Evolutionary conservation across 1,140 invertebrate species (phyloP).

Genomic region (Leptoteleia sp.): DNA sequence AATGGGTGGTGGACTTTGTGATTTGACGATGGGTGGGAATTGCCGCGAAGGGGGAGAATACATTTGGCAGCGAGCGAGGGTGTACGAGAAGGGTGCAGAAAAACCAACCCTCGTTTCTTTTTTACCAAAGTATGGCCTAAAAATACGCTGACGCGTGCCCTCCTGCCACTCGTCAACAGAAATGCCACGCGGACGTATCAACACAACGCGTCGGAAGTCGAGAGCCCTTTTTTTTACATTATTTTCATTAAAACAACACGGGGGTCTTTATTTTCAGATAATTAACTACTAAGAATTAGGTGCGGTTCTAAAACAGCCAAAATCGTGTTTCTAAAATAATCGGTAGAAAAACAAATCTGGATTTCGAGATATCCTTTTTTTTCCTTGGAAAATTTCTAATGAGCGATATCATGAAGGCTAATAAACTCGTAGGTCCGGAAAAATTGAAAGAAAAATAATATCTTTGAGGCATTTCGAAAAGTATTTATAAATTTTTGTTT

Average conservation of each 20-base stretch:
- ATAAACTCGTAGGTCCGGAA: too few species aligned
- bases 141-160: constrained; percentile 62
- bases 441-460: too few species aligned
- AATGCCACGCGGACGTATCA: constrained; percentile 1
- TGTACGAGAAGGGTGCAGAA: constrained; percentile 43
- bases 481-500: too few species aligned
- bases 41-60: constrained; percentile 24
- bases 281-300: constrained; percentile 21
- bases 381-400: too few species aligned
- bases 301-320: constrained; percentile 3
- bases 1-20: constrained; percentile 66
- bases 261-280: constrained; percentile 42
- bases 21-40: constrained; percentile 71
- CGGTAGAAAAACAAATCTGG: not conserved
- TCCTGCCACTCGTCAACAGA: constrained; percentile 28
- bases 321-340: constrained; percentile 1
- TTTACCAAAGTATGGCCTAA: constrained; percentile 48
- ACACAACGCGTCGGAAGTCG: constrained; percentile 43
- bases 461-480: too few species aligned
- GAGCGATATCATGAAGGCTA: too few species aligned
- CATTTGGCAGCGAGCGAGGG: constrained; percentile 61
- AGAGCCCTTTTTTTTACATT: constrained; percentile 38
- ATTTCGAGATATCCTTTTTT: too few species aligned
- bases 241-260: constrained; percentile 35
- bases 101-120: constrained; percentile 57